These are phyloP conservation scores for Dusona sp. DNA, from an alignment of 2,888 invertebrate species.

Conservation along the genomic window DNA sequence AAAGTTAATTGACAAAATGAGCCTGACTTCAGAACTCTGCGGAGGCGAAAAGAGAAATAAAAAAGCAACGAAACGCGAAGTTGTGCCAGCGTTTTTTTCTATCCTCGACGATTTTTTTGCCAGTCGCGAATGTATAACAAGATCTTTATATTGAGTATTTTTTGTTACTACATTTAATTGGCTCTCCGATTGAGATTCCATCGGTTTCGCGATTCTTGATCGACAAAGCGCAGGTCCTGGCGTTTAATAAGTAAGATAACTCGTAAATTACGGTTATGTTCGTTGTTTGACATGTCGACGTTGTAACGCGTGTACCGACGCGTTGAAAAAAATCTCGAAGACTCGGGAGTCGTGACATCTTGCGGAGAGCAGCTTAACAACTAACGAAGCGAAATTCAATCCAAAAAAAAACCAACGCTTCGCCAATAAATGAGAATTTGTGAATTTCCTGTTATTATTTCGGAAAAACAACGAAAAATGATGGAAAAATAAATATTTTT, in stretches of 20 bases:
- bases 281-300: background rate
- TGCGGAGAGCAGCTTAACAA: background rate
- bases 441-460: background rate
- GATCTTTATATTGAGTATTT: constrained; percentile 37
- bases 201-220: background rate
- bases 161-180: background rate
- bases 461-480: background rate
- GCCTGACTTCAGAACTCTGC: constrained; percentile 8
- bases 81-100: constrained; percentile 28
- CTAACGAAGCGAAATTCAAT: background rate
- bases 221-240: background rate
- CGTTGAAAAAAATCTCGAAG: background rate
- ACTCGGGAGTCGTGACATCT: background rate
- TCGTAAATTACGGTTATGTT: constrained; percentile 1
- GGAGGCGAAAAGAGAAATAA: background rate
- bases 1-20: background rate
- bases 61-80: constrained; percentile 20
- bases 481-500: background rate
- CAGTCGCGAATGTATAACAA: constrained; percentile 19
- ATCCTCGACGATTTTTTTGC: constrained; percentile 24
- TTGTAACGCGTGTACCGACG: background rate
- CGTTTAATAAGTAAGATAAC: background rate
- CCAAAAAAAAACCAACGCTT: background rate
- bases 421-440: background rate
- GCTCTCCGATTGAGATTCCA: background rate